Evolutionary conservation across 2,797 vertebrate genomes (phyloP).

Genomic region (Naso thynnoides): DNA sequence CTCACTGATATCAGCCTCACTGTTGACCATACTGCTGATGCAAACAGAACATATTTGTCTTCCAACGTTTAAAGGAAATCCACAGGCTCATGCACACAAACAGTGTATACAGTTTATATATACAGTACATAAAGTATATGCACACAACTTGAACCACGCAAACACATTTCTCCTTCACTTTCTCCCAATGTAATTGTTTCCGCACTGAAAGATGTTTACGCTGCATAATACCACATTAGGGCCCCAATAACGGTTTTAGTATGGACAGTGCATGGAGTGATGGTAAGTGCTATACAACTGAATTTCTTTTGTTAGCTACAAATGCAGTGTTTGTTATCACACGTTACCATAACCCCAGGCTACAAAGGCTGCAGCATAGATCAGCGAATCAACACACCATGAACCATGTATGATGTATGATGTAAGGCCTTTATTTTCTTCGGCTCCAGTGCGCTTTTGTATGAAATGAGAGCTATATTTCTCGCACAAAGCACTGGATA

Average conservation of each 20-base stretch:
- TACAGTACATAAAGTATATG: background rate
- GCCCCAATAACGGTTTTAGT: constrained; percentile 16
- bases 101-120: background rate
- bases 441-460: constrained; percentile 14
- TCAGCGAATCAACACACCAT: constrained; percentile 49
- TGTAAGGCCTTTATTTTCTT: constrained; percentile 26
- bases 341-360: constrained; percentile 38
- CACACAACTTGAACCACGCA: background rate
- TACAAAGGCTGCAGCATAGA: constrained; percentile 10
- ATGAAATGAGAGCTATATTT: constrained; percentile 9
- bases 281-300: constrained; percentile 4
- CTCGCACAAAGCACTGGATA: constrained; percentile 12
- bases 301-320: constrained; percentile 15
- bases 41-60: background rate
- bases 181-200: constrained; percentile 20
- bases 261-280: background rate
- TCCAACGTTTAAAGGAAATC: background rate
- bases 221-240: constrained; percentile 22
- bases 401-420: constrained; percentile 43
- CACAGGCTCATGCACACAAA: background rate
- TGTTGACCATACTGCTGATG: background rate
- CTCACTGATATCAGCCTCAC: background rate
- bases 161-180: constrained; percentile 6
- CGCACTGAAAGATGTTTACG: constrained; percentile 14
- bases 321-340: constrained; percentile 29